These are phyloP conservation scores for Sinocyclocheilus rhinocerous DNA, from an alignment of 2,113 vertebrate species.

Conservation along the genomic window DNA sequence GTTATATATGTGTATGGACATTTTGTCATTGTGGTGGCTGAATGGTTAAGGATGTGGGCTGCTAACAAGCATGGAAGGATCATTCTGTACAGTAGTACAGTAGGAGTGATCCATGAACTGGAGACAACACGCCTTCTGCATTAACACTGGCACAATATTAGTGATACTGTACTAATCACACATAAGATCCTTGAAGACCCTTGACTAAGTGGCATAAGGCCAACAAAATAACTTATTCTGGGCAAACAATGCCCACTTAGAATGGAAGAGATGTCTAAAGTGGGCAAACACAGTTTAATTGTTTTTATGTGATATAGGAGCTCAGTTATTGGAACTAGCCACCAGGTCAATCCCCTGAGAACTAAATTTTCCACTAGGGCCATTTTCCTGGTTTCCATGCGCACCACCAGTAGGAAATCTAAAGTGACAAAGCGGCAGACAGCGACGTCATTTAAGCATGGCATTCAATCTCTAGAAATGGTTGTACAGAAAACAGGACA, in stretches of 20 bases:
- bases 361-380: no score
- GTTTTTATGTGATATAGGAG: not conserved
- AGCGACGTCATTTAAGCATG: not conserved
- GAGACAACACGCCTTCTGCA: not conserved
- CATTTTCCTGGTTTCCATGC: no score
- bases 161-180: not conserved
- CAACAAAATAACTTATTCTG: not conserved
- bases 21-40: not conserved
- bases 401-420: not conserved
- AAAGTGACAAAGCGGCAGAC: no score
- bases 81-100: not conserved
- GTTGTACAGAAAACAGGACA: not conserved
- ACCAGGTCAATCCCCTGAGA: no score
- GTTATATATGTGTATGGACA: not conserved
- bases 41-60: constrained; percentile 6
- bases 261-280: not conserved
- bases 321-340: no score
- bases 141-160: not conserved
- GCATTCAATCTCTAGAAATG: not conserved
- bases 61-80: not conserved
- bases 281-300: not conserved
- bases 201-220: not conserved
- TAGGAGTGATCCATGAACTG: not conserved
- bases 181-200: not conserved
- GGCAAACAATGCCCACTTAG: not conserved